Percentiles rank a stretch among this genome's conserved stretches.
phyloP scores from a whole-genome alignment of 2,888 invertebrate genomes.

The Entomobrya multifasciata region DNA sequence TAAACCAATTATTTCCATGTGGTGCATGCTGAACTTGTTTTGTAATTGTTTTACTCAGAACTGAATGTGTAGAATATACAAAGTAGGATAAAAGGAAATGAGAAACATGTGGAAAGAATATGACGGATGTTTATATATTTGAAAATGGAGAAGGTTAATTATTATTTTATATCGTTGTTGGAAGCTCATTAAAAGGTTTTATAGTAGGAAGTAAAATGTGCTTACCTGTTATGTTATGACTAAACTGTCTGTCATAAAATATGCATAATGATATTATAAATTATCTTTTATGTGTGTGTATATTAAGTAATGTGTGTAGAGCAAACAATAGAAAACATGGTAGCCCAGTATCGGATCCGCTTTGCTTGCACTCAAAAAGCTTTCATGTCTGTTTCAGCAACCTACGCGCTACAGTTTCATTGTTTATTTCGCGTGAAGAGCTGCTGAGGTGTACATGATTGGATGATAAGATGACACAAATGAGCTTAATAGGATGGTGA shows the following conservation, averaged over 20 bases:
- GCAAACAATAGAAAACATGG: slow-evolving; percentile 15
- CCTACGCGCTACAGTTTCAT: not conserved
- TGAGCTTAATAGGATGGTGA: slow-evolving; percentile 35
- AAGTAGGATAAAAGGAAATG: not conserved
- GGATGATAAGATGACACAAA: slow-evolving; percentile 40
- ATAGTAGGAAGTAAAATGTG: not conserved
- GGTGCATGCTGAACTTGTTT: no score
- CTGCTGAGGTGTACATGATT: slow-evolving; percentile 44
- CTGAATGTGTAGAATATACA: no score
- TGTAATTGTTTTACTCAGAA: no score
- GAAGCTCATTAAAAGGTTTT: not conserved
- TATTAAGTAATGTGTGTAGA: slow-evolving; percentile 1
- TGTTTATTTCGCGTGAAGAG: not conserved
- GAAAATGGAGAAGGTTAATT: slow-evolving; percentile 27
- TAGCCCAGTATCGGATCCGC: not conserved
- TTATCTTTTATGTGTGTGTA: not conserved
- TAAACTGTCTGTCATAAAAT: not conserved
- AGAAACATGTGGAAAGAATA: not conserved
- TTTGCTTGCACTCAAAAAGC: not conserved
- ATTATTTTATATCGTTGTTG: not conserved
- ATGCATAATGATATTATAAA: not conserved
- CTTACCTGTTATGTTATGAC: not conserved
- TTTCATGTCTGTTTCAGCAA: not conserved
- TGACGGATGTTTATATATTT: not conserved
- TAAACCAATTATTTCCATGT: no score